Percentiles rank a stretch among this genome's conserved stretches.
phyloP scores from a whole-genome alignment of 2,113 vertebrate species.

The Syngnathus floridae region DNA sequence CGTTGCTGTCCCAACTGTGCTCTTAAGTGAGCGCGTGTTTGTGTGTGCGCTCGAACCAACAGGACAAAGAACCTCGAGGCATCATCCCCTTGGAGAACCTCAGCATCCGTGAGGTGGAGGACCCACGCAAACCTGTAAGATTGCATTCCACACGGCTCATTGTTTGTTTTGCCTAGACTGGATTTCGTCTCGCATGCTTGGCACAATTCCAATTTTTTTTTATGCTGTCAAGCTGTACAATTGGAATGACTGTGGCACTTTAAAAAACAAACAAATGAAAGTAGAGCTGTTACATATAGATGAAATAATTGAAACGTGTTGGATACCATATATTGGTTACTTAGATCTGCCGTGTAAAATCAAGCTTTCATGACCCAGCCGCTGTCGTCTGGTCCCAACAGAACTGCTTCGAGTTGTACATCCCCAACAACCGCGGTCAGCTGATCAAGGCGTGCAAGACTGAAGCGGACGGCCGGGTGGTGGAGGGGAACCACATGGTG shows the following conservation, averaged over 20 bases:
- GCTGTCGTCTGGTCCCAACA: conserved; percentile 25
- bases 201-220: background rate
- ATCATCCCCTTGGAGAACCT: conserved; percentile 89
- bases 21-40: background rate
- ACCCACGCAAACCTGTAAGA: conserved; percentile 74
- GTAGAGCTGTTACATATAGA: too few relatives aligned
- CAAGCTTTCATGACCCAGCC: background rate
- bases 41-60: background rate
- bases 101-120: conserved; percentile 89
- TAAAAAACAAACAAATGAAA: too few relatives aligned
- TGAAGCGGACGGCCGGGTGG: conserved; percentile 84
- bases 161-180: background rate
- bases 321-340: background rate
- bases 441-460: conserved; percentile 92
- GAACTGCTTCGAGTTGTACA: conserved; percentile 93
- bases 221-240: too few relatives aligned
- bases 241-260: too few relatives aligned
- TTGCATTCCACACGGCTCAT: background rate
- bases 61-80: conserved; percentile 75
- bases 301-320: too few relatives aligned
- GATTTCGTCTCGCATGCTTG: background rate
- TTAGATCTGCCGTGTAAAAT: background rate
- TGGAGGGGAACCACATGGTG: conserved; percentile 91
- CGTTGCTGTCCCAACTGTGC: background rate
- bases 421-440: conserved; percentile 90